A percentile compares a stretch with the other conserved stretches of the same genome.
phyloP scores from a whole-genome alignment of 2,113 vertebrate species.

The Carollia perspicillata region DNA sequence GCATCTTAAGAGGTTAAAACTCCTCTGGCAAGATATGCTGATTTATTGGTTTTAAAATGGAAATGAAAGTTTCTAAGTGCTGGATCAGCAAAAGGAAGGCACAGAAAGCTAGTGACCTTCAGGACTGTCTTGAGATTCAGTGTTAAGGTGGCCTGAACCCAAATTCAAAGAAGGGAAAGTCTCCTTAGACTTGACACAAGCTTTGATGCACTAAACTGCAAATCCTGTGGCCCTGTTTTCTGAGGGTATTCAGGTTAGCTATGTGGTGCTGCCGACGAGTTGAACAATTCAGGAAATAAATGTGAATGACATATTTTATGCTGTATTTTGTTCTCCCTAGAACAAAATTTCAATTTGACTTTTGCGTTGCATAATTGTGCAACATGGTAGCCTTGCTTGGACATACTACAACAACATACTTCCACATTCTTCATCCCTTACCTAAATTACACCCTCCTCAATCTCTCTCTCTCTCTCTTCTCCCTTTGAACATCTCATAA shows the following conservation, averaged over 20 bases:
- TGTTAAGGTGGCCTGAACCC: not conserved
- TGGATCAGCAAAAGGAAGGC: slow-evolving; percentile 61
- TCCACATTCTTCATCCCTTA: not conserved
- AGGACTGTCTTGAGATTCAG: slow-evolving; percentile 25
- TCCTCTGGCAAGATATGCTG: slow-evolving; percentile 66
- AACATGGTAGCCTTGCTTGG: not conserved
- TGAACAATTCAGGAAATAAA: not conserved
- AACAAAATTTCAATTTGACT: not conserved
- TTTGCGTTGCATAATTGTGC: not conserved
- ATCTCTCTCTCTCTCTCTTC: not conserved
- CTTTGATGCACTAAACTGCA: not conserved
- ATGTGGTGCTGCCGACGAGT: not conserved
- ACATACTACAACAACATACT: not conserved
- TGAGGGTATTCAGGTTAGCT: not conserved
- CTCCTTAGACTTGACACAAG: not conserved
- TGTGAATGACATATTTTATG: not conserved
- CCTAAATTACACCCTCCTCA: not conserved
- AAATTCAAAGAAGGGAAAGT: not conserved
- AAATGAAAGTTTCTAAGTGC: slow-evolving; percentile 71
- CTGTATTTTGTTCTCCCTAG: not conserved
- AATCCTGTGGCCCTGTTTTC: not conserved
- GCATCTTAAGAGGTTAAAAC: slow-evolving; percentile 73
- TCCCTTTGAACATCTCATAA: not conserved
- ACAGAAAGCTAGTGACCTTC: slow-evolving; percentile 47
- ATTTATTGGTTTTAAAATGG: slow-evolving; percentile 74